Evolutionary conservation across 2,113 vertebrate species (phyloP).

Genomic region (Nyctereutes procyonoides): DNA sequence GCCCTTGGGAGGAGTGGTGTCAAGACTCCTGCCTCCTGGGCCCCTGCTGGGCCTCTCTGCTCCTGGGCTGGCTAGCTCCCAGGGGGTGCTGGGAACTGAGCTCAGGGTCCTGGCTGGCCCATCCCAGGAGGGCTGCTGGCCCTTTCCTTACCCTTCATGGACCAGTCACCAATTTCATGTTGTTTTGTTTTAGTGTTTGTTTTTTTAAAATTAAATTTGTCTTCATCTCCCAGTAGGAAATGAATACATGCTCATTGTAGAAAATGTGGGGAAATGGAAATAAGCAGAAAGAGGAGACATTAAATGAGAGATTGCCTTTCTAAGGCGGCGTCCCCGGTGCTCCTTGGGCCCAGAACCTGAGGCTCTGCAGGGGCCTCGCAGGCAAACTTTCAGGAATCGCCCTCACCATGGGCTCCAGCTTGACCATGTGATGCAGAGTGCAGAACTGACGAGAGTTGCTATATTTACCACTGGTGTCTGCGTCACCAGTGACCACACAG

Average conservation of each 20-base stretch:
- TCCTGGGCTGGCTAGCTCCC: no score
- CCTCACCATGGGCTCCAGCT: not conserved
- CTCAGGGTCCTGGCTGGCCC: not conserved
- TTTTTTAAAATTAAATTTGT: not conserved
- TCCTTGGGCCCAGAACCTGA: not conserved
- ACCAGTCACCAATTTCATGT: not conserved
- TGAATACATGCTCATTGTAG: not conserved
- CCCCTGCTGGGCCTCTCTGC: not conserved
- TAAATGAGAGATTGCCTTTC: not conserved
- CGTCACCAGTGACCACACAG: conserved; percentile 61
- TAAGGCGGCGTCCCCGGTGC: accelerated
- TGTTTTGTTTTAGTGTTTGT: not conserved
- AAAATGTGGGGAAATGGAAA: not conserved
- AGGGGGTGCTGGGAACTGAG: not conserved
- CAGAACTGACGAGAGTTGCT: not conserved
- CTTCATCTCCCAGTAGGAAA: not conserved
- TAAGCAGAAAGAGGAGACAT: not conserved
- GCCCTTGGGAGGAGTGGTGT: not conserved
- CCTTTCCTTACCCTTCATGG: not conserved
- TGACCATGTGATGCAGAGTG: not conserved
- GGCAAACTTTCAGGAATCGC: not conserved
- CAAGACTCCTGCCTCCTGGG: not conserved
- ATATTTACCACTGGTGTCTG: conserved; percentile 56
- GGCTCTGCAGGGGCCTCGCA: accelerated
- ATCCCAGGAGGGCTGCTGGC: accelerated